Evolutionary conservation across 1,140 invertebrate species (phyloP).

Genomic region (Aleiodes sp.): DNA sequence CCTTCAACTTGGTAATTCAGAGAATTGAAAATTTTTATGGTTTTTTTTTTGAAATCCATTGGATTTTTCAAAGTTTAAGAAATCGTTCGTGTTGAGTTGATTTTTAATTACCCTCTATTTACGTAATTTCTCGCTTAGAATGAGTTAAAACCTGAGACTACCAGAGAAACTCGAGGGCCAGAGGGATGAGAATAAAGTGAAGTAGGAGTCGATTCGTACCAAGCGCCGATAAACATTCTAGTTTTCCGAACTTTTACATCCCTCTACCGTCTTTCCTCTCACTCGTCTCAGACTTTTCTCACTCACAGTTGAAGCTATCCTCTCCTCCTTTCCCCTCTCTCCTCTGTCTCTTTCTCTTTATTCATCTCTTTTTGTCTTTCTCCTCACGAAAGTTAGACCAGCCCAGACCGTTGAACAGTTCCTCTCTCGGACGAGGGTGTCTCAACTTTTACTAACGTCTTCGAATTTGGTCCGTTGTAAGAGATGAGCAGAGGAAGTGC

Average conservation of each 20-base stretch:
- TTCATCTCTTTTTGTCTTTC: conserved; percentile 30
- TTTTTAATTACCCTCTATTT: conserved; percentile 22
- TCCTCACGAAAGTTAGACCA: conserved; percentile 17
- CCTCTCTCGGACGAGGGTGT: conserved; percentile 35
- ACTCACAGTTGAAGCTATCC: conserved; percentile 1
- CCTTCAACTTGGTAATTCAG: too few relatives aligned
- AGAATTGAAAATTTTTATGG: too few relatives aligned
- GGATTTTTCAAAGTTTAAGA: not conserved
- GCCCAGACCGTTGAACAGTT: conserved; percentile 4
- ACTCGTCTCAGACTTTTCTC: conserved; percentile 25
- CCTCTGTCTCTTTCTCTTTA: not conserved
- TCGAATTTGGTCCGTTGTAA: conserved; percentile 39
- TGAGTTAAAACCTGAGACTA: not conserved
- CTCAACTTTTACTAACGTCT: conserved; percentile 44
- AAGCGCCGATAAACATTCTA: conserved; percentile 21
- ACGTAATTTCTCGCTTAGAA: not conserved
- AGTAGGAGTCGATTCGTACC: conserved; percentile 14
- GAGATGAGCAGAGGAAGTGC: too few relatives aligned
- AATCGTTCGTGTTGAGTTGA: not conserved
- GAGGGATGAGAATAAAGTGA: not conserved
- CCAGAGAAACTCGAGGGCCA: not conserved
- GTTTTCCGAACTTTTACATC: conserved; percentile 14
- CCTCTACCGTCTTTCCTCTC: conserved; percentile 33
- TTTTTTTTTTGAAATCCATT: too few relatives aligned
- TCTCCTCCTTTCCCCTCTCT: not conserved